Base-by-base conservation (phyloP, 2,888 invertebrate genomes). In the Cataglyphis livida region DNA sequence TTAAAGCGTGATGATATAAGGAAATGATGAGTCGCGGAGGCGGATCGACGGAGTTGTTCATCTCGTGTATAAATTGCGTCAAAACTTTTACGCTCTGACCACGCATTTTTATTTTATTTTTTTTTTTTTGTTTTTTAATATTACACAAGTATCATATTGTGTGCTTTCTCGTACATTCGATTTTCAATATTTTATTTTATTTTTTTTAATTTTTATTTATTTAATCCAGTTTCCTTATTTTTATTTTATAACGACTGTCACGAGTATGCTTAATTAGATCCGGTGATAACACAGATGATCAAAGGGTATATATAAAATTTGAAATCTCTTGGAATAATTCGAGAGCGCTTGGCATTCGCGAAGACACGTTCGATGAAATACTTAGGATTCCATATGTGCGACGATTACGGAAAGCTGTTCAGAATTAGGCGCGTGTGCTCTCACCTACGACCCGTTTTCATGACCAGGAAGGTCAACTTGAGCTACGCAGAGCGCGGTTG, bases 391-490 rank as follows among this genome's bases (percentile, higher is more conserved):
- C 44, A 35, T 73, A 78, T 73, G 78, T 79, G 78, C 59, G 44
- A 9, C 74, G 78, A 71, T 73, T 79, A 59, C 74, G 18, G 35
- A 73, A 57, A 28, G 57, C 74, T 59, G 54, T 48, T 9, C 44
- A 32, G 41, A 70, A 32, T 57, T 64, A 51, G 12, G 61, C 65
- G 21, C 41, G 64, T 32, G 57, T 64, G 21, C 82, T 78, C 70
- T 71, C 28, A 71, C 41, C 84, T 83, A 76, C 41, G 75, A 84
- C 66, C 83, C 74, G 71, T 84, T 84, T 82, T 71, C 78, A 78
- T 59, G 65, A 65, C 32, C 65, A 65, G 78, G 71, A 84, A 84
- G 76, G 84, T 84, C 76, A 64, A 28, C 25, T 59, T 32, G 51
- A 68, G 38, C n/a, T 68, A 78, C 51, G 66, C n/a, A 25, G 64